Evolutionary conservation across 2,113 vertebrate species (phyloP).

Genomic region (Anthoscopus minutus): DNA sequence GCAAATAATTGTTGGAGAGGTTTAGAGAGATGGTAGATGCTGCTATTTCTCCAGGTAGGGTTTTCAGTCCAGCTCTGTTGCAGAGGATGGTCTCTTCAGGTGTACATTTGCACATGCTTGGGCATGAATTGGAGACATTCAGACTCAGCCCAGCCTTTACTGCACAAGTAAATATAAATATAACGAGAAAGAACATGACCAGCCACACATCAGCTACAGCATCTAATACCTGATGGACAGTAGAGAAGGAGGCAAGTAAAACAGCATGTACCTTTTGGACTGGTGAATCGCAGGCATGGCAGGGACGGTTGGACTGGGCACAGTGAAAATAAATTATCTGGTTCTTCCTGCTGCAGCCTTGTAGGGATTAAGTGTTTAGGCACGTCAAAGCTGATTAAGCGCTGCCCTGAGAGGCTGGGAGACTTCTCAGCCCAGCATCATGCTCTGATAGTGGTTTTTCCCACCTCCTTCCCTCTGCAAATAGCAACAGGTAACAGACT

Average conservation of each 20-base stretch:
- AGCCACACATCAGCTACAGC: background rate
- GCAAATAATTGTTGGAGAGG: conserved; percentile 56
- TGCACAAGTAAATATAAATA: background rate
- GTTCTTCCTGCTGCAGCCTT: background rate
- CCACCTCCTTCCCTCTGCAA: background rate
- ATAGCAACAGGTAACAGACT: background rate
- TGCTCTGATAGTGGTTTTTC: background rate
- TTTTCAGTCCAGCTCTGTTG: conserved; percentile 34
- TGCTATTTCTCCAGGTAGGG: conserved; percentile 45
- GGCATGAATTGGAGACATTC: conserved; percentile 14
- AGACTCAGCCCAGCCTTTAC: background rate
- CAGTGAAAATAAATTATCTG: background rate
- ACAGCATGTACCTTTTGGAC: background rate
- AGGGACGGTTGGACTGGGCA: background rate
- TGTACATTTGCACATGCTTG: conserved; percentile 46
- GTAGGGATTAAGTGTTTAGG: background rate
- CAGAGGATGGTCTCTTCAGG: conserved; percentile 30
- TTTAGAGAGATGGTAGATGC: conserved; percentile 40
- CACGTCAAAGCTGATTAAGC: conserved; percentile 10
- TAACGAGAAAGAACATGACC: conserved; percentile 15
- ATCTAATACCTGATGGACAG: background rate
- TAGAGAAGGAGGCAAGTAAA: background rate
- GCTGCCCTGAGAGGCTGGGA: background rate
- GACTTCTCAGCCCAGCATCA: background rate
- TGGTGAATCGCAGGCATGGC: background rate